phyloP scores from a whole-genome alignment of 1,140 invertebrate species.

The Diabrotica undecimpunctata region DNA sequence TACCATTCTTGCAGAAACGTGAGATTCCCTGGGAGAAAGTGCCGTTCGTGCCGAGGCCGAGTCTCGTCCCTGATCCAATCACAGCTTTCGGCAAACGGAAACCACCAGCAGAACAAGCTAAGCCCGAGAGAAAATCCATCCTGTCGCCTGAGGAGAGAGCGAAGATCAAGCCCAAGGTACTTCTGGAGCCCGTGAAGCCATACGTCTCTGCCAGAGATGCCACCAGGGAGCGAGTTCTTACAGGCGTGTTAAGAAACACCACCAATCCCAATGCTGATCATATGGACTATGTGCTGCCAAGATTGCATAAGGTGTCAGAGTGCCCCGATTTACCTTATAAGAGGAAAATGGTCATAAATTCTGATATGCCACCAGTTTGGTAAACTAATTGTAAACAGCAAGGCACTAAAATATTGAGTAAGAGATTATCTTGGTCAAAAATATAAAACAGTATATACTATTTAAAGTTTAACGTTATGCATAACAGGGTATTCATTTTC shows the following conservation, averaged over 20 bases:
- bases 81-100: constrained; percentile 71
- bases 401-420: neutral
- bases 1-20: constrained; percentile 63
- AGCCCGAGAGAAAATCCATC: constrained; percentile 30
- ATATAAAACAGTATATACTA: no score
- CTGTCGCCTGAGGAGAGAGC: constrained; percentile 48
- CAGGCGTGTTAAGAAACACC: constrained; percentile 45
- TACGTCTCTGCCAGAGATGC: constrained; percentile 61
- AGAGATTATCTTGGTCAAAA: no score
- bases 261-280: constrained; percentile 55
- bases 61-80: constrained; percentile 73
- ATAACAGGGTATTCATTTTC: no score
- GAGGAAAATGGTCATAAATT: constrained; percentile 34
- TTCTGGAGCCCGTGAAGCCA: constrained; percentile 54
- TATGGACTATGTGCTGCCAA: constrained; percentile 59
- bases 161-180: constrained; percentile 56
- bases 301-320: constrained; percentile 51
- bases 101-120: constrained; percentile 29
- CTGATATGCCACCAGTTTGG: constrained; percentile 36
- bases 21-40: constrained; percentile 80
- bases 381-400: constrained; percentile 18
- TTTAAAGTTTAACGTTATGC: no score
- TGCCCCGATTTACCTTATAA: constrained; percentile 44
- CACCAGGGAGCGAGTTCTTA: constrained; percentile 57
- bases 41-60: constrained; percentile 75